A percentile compares a stretch with the other conserved stretches of the same genome.
Evolutionary conservation across 2,797 vertebrate genomes (phyloP).

Genomic region (Channallabes apus): DNA sequence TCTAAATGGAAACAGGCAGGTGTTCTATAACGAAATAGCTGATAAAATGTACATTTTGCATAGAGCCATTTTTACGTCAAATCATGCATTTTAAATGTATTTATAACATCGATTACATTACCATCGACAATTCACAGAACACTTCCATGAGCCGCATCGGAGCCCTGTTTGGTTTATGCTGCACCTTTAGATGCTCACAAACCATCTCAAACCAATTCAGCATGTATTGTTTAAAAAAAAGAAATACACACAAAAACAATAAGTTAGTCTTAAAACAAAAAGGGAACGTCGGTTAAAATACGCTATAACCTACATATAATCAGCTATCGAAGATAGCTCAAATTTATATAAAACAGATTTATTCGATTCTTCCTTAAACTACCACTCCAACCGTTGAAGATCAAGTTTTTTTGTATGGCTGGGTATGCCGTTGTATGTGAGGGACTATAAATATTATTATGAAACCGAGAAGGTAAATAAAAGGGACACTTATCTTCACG

Average conservation of each 20-base stretch:
- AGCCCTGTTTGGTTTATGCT: conserved; percentile 40
- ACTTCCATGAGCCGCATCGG: conserved; percentile 67
- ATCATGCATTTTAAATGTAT: neutral
- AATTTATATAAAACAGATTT: neutral
- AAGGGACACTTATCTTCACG: conserved; percentile 77
- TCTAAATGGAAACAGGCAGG: neutral
- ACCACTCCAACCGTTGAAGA: neutral
- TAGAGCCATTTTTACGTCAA: neutral
- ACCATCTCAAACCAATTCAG: conserved; percentile 79
- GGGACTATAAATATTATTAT: neutral
- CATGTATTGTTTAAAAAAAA: conserved; percentile 66
- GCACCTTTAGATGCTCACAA: conserved; percentile 59
- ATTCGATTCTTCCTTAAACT: neutral
- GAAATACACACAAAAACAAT: neutral
- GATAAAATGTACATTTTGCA: neutral
- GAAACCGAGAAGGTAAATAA: neutral
- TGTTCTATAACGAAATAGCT: neutral
- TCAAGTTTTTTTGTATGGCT: neutral
- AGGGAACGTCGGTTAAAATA: neutral
- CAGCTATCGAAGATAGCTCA: neutral
- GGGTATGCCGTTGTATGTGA: neutral
- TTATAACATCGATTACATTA: conserved; percentile 56
- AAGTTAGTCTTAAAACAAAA: neutral
- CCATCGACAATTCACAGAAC: conserved; percentile 77
- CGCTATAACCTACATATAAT: neutral